A percentile compares a stretch with the other conserved stretches of the same genome.
These are phyloP conservation scores for Eidolon dupreanum DNA, from an alignment of 2,797 vertebrate genomes.

Conservation along the genomic window DNA sequence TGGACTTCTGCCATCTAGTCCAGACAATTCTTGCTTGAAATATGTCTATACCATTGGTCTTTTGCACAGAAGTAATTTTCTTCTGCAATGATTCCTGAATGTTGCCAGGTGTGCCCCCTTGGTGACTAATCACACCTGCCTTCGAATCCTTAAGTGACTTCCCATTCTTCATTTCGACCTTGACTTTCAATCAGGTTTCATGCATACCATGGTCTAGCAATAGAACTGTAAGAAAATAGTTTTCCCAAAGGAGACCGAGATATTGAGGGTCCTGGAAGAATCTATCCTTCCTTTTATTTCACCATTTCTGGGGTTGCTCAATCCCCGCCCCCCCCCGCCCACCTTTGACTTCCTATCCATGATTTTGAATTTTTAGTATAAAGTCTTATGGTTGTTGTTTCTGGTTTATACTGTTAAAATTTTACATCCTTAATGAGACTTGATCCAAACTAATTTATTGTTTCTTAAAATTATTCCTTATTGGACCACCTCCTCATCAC, in stretches of 20 bases:
- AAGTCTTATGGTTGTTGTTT: slow-evolving; percentile 21
- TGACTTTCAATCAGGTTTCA: slow-evolving; percentile 36
- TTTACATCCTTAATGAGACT: slow-evolving; percentile 22
- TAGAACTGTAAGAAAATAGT: neutral
- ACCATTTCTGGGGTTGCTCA: neutral
- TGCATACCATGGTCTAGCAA: neutral
- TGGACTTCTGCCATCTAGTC: neutral
- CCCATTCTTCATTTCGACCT: neutral
- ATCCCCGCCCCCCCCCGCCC: neutral
- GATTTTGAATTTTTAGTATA: slow-evolving; percentile 33
- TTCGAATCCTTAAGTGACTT: slow-evolving; percentile 45
- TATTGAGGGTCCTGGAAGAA: neutral
- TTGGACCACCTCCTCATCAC: neutral
- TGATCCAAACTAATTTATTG: slow-evolving; percentile 4
- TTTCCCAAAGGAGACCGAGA: neutral
- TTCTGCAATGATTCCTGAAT: neutral
- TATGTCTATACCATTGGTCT: neutral
- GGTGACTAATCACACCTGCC: neutral
- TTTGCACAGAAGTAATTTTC: slow-evolving; percentile 19
- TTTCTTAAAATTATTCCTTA: slow-evolving; percentile 27
- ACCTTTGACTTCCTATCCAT: neutral
- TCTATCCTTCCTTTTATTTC: neutral
- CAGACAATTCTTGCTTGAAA: neutral
- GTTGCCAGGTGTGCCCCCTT: neutral
- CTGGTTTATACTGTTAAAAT: slow-evolving; percentile 12